Conservation (phyloP, 2,113 vertebrate species). For the Polypterus bichir region DNA sequence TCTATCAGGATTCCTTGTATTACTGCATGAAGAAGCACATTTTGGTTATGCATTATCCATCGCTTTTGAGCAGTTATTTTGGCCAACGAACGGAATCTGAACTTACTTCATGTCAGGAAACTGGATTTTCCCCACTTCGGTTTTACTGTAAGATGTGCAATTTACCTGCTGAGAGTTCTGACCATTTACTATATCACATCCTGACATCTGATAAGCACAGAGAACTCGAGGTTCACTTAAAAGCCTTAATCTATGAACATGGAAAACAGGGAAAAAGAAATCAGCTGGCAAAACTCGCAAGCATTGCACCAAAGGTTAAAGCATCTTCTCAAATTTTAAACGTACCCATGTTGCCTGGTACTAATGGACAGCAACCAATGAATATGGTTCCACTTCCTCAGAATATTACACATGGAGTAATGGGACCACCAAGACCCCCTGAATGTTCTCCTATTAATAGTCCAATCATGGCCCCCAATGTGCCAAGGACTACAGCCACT, state of each 20-base stretch:
- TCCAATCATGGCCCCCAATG: constrained; percentile 12
- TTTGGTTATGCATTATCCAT: constrained; percentile 59
- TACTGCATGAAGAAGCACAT: constrained; percentile 81
- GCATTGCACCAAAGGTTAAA: constrained; percentile 48
- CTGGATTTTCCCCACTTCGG: constrained; percentile 26
- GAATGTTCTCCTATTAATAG: too few species aligned
- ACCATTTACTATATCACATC: constrained; percentile 82
- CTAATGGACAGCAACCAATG: constrained; percentile 25
- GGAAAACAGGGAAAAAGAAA: constrained; percentile 38
- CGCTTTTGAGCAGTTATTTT: constrained; percentile 56
- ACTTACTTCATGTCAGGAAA: background rate
- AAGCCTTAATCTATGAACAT: constrained; percentile 65
- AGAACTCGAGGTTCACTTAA: constrained; percentile 68
- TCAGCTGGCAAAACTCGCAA: constrained; percentile 32
- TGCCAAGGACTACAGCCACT: constrained; percentile 13
- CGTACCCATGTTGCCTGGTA: constrained; percentile 15
- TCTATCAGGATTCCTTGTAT: constrained; percentile 62
- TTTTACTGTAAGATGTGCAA: constrained; percentile 84
- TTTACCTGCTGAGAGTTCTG: constrained; percentile 57
- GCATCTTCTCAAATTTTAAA: constrained; percentile 16
- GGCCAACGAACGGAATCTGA: constrained; percentile 37
- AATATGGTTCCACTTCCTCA: constrained; percentile 41
- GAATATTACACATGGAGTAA: constrained; percentile 34
- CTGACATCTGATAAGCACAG: constrained; percentile 72
- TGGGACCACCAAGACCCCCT: constrained; percentile 28